Base-by-base conservation (phyloP, 2,113 vertebrate genomes). In the Enhydra lutris region DNA sequence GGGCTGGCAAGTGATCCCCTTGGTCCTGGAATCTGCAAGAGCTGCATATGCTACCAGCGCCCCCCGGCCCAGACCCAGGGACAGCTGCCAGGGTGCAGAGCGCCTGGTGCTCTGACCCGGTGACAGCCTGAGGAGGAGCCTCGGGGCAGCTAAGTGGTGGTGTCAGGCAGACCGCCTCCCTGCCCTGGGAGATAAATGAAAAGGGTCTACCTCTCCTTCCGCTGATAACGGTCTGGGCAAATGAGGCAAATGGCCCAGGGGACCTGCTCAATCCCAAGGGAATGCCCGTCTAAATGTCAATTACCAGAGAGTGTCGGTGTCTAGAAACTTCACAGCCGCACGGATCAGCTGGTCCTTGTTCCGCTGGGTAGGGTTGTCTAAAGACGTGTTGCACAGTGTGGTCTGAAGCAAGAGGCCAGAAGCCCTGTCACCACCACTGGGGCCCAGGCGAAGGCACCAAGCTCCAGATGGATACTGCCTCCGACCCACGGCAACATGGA, bases 271-370 rank as follows among this genome's bases (percentile, higher is more conserved):
- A 31, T 34, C 76, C 78, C 21, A 42, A 45, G 23, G 79, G 82
- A 86, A 82, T 21, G 20, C 42, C 84, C 55, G 7, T 90, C 83
- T 83, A 55, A 81, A 65, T n/a, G 13, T 80, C 69, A 93, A 91
- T 0, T 98, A 99, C 99, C 99, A 99, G 97, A 99, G 82, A 1
- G 99, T 99, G 97, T 99, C 99, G 0, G 99, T 99, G 89, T 99
- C 99, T 98, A 99, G 98, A 97, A 99, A 99, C 98, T 99, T 99
- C 84, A 99, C 98, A 1, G 99, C 99, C 0, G 99, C 99, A 2
- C 23, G 97, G 97, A 99, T 99, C 95, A 99, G 98, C 96, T 99
- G 99, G 0, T 97, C 98, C 97, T 99, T 99, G 97, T 96, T 98
- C 26, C 99, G 97, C 59, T 99, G 99, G 0, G 99, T 99, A 74